These are phyloP conservation scores for Sericinus montela DNA, from an alignment of 2,888 invertebrate species.

Conservation along the genomic window DNA sequence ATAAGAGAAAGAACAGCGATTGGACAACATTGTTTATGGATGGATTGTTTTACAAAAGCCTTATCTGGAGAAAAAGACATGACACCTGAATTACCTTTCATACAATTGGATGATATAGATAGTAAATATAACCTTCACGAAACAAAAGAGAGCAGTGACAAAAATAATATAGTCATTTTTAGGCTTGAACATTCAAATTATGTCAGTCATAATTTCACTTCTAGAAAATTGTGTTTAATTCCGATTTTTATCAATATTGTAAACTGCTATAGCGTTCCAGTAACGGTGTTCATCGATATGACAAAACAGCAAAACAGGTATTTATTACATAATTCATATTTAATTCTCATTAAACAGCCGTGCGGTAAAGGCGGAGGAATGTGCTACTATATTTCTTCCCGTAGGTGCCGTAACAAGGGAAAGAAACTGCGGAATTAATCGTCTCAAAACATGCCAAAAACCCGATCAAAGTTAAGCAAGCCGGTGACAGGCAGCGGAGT, in stretches of 20 bases:
- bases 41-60: constrained; percentile 79
- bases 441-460: no score
- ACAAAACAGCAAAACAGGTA: constrained; percentile 79
- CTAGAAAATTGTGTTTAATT: constrained; percentile 81
- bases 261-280: constrained; percentile 80
- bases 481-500: no score
- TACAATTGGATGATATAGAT: constrained; percentile 59
- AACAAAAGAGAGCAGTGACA: constrained; percentile 46
- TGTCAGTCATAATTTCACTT: constrained; percentile 81
- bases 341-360: no score
- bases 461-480: no score
- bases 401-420: no score
- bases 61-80: constrained; percentile 63
- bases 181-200: constrained; percentile 78
- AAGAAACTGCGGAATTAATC: no score
- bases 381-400: no score
- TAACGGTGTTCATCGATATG: constrained; percentile 81
- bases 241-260: constrained; percentile 84
- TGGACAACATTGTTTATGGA: constrained; percentile 85
- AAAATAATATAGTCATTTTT: constrained; percentile 77
- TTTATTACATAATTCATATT: constrained; percentile 29
- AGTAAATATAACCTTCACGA: constrained; percentile 34
- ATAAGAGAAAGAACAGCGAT: constrained; percentile 76
- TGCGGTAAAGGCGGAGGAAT: no score
- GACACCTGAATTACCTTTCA: constrained; percentile 43